Base-by-base conservation (phyloP, 2,888 invertebrate genomes). In the Eupithecia exiguata region DNA sequence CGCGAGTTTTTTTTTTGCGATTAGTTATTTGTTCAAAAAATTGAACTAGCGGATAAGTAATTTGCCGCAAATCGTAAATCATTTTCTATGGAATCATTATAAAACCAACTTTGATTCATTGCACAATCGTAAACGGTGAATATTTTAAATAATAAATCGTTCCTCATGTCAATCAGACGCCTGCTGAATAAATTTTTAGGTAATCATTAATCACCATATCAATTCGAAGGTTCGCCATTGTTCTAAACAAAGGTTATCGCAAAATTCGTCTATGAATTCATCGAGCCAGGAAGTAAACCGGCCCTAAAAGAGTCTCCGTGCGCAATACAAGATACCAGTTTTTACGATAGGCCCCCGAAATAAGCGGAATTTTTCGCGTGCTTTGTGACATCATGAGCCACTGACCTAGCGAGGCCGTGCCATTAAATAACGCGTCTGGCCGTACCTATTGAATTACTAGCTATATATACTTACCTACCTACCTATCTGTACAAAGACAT, bases 321-420 rank as follows among this genome's bases (percentile, higher is more conserved):
- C 79, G 80, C 79, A 79, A 72, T 78, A 71, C 74, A 68, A 79
- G 78, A 30, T 62, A 35, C 79, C 65, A 75, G 78, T 81, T 80
- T 80, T 78, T 78, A 79, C 74, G 76, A 78, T 80, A 81, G 84
- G 87, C 86, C 85, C 81, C 84, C 83, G 82, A 80, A 83, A 76
- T 81, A 80, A 81, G 86, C 86, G 88, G 88, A 91, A 91, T 92
- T 84, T 89, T 89, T 88, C 84, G 86, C 85, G 84, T 76, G 78
- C 76, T 83, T 77, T 84, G 88, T 92, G 92, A 93, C 92, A 90
- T 93, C 92, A 93, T 88, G 89, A 82, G 93, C 89, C 92, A 92
- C 85, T 92, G 93, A 93, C 93, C 93, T 85, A 89, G 77, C 93
- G 92, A 94, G 93, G 93, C 90, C 93, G 88, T 83, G 86, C 85